Evolutionary conservation across 2,797 vertebrate species (phyloP).

Genomic region (Mus caroli): DNA sequence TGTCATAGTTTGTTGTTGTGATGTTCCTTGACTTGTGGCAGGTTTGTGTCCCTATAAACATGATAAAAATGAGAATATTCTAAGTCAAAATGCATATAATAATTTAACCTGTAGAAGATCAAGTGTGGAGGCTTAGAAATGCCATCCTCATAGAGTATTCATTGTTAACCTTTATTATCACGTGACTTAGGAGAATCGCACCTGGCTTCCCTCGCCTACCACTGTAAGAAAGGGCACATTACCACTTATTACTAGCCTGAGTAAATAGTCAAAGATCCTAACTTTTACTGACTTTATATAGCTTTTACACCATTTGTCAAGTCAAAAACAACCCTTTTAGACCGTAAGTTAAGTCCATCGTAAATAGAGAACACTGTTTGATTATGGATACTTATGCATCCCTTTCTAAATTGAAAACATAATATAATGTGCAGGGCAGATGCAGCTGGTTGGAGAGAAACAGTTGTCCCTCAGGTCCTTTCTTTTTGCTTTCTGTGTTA

Average conservation of each 20-base stretch:
- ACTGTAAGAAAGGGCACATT: not conserved
- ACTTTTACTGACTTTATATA: not conserved
- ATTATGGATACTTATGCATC: not conserved
- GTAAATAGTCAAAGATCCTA: not conserved
- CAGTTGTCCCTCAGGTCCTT: not conserved
- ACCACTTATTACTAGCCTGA: not conserved
- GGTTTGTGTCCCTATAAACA: not conserved
- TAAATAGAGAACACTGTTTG: not conserved
- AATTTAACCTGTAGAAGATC: not conserved
- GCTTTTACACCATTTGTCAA: not conserved
- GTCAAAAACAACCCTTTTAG: not conserved
- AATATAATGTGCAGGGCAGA: conserved; percentile 1
- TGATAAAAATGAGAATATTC: not conserved
- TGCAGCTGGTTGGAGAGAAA: not conserved
- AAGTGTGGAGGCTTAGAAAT: not conserved
- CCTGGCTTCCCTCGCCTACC: not conserved
- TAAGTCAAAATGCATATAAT: not conserved
- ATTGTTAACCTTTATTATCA: not conserved
- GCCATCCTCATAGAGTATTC: not conserved
- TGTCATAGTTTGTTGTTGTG: not conserved
- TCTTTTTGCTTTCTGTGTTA: not conserved
- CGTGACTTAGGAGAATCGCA: not conserved
- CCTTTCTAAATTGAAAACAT: conserved; percentile 46
- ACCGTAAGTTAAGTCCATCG: not conserved
- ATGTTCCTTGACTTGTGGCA: not conserved